phyloP scores from a whole-genome alignment of 1,140 invertebrate genomes.

The Amphibalanus amphitrite region DNA sequence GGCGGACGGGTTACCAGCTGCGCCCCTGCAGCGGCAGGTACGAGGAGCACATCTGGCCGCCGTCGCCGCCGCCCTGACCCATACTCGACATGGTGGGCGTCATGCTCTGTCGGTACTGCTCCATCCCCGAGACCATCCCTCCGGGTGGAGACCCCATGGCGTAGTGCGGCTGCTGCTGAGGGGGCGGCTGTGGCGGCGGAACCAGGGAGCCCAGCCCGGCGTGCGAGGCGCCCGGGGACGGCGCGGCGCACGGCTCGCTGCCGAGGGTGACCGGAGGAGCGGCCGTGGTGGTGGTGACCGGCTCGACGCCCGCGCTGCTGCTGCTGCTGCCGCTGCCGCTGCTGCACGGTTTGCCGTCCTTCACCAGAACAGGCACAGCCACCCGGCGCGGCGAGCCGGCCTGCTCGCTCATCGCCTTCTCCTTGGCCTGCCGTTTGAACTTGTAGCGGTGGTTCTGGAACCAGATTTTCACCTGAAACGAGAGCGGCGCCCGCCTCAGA shows the following conservation, averaged over 20 bases:
- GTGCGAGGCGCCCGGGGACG: not conserved
- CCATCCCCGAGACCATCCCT: not conserved
- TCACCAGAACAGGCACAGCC: slow-evolving; percentile 84
- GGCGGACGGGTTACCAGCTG: slow-evolving; percentile 10
- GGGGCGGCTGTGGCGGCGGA: slow-evolving; percentile 9
- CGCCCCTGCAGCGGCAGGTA: slow-evolving; percentile 15
- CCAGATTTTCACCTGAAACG: slow-evolving; percentile 93
- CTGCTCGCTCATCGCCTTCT: slow-evolving; percentile 37
- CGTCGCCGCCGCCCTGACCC: too few species aligned
- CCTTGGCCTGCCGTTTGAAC: slow-evolving; percentile 41
- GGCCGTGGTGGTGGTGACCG: slow-evolving; percentile 22
- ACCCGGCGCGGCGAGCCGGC: slow-evolving; percentile 81
- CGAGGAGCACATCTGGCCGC: slow-evolving; percentile 3
- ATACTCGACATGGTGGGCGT: not conserved
- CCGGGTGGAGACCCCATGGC: slow-evolving; percentile 10
- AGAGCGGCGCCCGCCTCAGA: too few species aligned
- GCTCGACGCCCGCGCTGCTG: slow-evolving; percentile 26
- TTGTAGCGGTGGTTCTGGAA: slow-evolving; percentile 61
- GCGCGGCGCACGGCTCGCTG: slow-evolving; percentile 28
- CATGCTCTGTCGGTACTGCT: not conserved
- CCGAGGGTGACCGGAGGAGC: slow-evolving; percentile 33
- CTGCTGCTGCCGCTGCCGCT: slow-evolving; percentile 41
- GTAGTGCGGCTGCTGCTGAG: slow-evolving; percentile 13
- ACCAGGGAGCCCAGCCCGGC: slow-evolving; percentile 5
- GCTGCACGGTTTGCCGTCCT: slow-evolving; percentile 86